These are phyloP conservation scores for Agelaius phoeniceus DNA, from an alignment of 2,113 vertebrate genomes.

Conservation along the genomic window DNA sequence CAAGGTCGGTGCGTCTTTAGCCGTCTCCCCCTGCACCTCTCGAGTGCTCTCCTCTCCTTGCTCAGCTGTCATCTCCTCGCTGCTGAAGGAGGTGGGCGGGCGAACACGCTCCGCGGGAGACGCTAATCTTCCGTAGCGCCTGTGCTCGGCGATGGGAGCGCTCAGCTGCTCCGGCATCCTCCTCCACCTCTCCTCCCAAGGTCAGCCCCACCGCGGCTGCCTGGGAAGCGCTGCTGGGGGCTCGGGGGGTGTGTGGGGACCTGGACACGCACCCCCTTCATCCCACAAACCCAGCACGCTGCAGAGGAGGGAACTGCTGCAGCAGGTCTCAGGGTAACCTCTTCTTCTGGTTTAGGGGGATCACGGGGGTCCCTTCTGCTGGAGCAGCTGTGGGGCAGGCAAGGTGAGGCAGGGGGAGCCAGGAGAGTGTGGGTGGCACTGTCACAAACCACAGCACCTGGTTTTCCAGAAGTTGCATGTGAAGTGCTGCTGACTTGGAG, in stretches of 20 bases:
- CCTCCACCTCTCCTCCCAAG: background rate
- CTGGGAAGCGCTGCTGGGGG: background rate
- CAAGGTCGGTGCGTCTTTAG: conserved; percentile 11
- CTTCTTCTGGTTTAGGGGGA: background rate
- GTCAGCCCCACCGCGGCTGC: fast-evolving
- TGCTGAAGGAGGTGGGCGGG: conserved; percentile 55
- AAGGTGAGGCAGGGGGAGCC: background rate
- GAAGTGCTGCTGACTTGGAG: conserved; percentile 1
- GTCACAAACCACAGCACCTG: background rate
- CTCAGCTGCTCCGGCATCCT: background rate
- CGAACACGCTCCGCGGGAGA: background rate
- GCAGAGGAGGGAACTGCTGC: background rate
- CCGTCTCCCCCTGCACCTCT: background rate
- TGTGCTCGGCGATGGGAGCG: background rate
- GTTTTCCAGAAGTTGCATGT: background rate
- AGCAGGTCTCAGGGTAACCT: background rate
- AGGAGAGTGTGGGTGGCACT: background rate
- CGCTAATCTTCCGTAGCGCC: background rate
- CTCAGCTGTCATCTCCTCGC: conserved; percentile 33
- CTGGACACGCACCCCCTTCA: background rate
- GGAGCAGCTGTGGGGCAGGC: background rate
- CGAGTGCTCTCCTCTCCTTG: background rate
- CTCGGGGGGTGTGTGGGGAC: background rate
- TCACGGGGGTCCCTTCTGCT: background rate
- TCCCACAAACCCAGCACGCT: fast-evolving